phyloP scores from a whole-genome alignment of 2,113 vertebrate genomes.

The Trematocara zebra region DNA sequence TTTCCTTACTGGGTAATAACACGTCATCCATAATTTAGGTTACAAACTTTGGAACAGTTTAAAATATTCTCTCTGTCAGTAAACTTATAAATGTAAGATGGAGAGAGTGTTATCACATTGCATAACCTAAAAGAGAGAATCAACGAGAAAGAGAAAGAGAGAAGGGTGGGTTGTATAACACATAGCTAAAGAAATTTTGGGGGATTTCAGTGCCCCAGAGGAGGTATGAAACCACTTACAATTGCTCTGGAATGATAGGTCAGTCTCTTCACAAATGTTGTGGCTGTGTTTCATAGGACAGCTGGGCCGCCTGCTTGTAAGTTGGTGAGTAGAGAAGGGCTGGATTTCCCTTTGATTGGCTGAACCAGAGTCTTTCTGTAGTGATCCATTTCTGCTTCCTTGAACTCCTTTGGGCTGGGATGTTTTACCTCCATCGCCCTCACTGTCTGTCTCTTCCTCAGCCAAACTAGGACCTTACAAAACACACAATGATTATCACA shows the following conservation, averaged over 20 bases:
- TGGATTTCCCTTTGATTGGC: constrained; percentile 69
- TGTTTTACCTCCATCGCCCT: constrained; percentile 27
- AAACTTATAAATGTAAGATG: not conserved
- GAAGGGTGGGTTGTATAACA: not conserved
- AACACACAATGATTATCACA: not conserved
- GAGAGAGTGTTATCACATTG: not conserved
- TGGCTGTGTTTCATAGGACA: constrained; percentile 68
- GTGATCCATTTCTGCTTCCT: constrained; percentile 37
- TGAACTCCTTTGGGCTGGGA: constrained; percentile 18
- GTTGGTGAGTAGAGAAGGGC: constrained; percentile 39
- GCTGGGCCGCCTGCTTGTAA: constrained; percentile 33
- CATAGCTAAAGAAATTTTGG: not conserved
- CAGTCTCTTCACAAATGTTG: constrained; percentile 60
- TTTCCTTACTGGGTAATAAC: not conserved
- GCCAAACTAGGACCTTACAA: constrained; percentile 31
- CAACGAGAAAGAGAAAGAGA: not conserved
- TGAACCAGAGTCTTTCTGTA: constrained; percentile 53
- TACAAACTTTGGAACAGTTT: not conserved
- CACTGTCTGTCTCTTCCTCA: constrained; percentile 51
- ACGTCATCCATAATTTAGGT: not conserved
- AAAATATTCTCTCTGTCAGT: not conserved
- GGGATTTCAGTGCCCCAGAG: not conserved
- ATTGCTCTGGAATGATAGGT: constrained; percentile 63
- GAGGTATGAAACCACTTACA: constrained; percentile 46
- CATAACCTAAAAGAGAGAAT: not conserved